These are phyloP conservation scores for Dipodomys ordii DNA, from an alignment of 2,113 vertebrate genomes.

Conservation along the genomic window DNA sequence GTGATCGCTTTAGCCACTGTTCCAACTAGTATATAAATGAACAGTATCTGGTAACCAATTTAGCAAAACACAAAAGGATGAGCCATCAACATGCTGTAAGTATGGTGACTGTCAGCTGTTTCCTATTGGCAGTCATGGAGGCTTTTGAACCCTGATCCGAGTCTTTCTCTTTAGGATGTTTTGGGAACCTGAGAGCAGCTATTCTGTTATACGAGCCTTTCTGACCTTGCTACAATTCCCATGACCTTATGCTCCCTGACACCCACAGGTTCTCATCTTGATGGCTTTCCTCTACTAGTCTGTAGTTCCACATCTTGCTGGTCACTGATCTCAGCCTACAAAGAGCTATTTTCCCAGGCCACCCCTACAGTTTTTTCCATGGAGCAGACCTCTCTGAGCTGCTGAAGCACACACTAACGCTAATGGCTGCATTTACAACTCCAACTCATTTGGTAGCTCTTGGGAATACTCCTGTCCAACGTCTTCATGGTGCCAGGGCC, in stretches of 20 bases:
- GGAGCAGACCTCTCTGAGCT: neutral
- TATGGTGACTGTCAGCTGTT: neutral
- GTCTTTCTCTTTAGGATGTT: neutral
- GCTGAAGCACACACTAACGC: neutral
- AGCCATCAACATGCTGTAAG: neutral
- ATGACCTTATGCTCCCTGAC: slow-evolving; percentile 1
- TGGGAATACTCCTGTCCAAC: neutral
- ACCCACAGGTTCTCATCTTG: neutral
- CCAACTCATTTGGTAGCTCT: slow-evolving; percentile 10
- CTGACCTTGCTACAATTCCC: neutral
- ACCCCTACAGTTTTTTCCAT: neutral
- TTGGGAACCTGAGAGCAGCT: neutral
- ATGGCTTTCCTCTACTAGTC: neutral
- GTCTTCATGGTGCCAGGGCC: neutral
- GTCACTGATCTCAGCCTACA: neutral
- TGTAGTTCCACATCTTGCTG: neutral
- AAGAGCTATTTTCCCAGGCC: neutral
- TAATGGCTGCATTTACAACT: neutral
- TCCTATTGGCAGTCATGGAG: neutral
- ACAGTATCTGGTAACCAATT: neutral
- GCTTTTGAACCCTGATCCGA: neutral
- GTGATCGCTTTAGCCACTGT: neutral
- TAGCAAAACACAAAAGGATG: neutral
- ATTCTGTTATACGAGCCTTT: neutral
- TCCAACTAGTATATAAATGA: neutral